Conservation (phyloP, 2,888 invertebrate species). For the Automeris io region DNA sequence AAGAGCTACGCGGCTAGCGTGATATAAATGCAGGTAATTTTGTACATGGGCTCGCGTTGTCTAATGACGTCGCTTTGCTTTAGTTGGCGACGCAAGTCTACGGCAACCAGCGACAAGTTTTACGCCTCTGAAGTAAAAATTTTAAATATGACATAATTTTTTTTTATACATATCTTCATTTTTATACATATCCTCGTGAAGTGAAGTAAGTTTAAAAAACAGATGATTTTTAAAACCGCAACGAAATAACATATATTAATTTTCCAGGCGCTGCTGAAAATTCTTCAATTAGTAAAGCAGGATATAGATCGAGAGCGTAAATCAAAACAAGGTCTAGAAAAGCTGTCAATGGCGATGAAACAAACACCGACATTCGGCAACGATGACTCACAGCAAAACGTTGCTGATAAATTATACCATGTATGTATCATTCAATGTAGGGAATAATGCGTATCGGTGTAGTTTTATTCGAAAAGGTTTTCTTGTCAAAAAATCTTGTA, state of each 20-base stretch:
- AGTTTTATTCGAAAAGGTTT: too few species aligned
- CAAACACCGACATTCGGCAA: conserved; percentile 91
- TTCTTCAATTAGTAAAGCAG: conserved; percentile 89
- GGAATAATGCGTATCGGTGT: background rate
- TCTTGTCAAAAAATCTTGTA: too few species aligned
- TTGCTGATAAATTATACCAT: conserved; percentile 93
- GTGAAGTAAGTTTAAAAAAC: background rate
- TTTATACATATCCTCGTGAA: background rate
- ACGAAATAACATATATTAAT: too few species aligned
- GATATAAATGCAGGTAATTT: too few species aligned
- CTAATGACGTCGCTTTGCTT: too few species aligned
- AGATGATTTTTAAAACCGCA: background rate
- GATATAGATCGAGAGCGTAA: conserved; percentile 93
- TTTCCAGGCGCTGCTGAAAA: conserved; percentile 86
- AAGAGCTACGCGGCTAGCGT: too few species aligned
- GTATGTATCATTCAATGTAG: conserved; percentile 68
- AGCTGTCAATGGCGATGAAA: conserved; percentile 90
- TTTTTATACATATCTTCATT: background rate
- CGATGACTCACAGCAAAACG: conserved; percentile 93
- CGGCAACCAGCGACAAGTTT: too few species aligned
- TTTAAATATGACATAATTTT: too few species aligned
- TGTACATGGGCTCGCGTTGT: too few species aligned
- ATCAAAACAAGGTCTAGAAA: conserved; percentile 92
- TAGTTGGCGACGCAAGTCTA: too few species aligned
- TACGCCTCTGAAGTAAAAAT: too few species aligned